phyloP scores from a whole-genome alignment of 2,113 vertebrate species.

The Boleophthalmus pectinirostris region DNA sequence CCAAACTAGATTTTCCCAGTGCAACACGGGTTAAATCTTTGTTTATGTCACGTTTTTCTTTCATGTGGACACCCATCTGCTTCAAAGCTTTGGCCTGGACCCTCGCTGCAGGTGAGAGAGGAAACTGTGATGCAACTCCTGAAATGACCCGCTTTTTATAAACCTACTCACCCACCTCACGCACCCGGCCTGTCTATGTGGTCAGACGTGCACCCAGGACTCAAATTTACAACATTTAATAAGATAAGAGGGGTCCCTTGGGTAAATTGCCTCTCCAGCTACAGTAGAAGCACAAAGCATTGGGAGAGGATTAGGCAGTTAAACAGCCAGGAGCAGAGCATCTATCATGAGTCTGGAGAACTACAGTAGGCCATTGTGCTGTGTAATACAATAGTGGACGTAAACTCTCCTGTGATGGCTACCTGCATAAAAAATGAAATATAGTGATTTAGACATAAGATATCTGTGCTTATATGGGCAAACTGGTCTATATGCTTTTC shows the following conservation, averaged over 20 bases:
- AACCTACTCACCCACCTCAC: background rate
- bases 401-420: conserved; percentile 68
- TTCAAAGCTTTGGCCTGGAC: conserved; percentile 64
- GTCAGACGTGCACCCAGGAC: conserved; percentile 43
- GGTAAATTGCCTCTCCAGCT: conserved; percentile 49
- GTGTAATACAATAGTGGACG: conserved; percentile 57
- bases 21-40: conserved; percentile 16
- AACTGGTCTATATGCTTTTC: too few species aligned
- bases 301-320: conserved; percentile 59
- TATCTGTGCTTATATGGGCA: conserved; percentile 53
- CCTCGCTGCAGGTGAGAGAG: conserved; percentile 60
- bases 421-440: conserved; percentile 68
- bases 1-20: conserved; percentile 22
- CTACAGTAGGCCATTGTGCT: conserved; percentile 41
- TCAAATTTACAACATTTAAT: conserved; percentile 49
- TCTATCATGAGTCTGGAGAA: conserved; percentile 54
- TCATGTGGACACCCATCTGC: conserved; percentile 48
- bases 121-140: conserved; percentile 69
- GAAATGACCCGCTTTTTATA: conserved; percentile 39
- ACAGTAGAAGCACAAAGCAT: conserved; percentile 49
- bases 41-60: conserved; percentile 37
- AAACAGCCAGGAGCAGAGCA: conserved; percentile 41
- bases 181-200: conserved; percentile 28
- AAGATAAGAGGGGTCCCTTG: conserved; percentile 53
- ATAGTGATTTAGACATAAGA: conserved; percentile 66